Evolutionary conservation across 2,113 vertebrate genomes (phyloP), one percentile per base, ranked within the genome.

Genomic region (Percopsis transmontana): DNA sequence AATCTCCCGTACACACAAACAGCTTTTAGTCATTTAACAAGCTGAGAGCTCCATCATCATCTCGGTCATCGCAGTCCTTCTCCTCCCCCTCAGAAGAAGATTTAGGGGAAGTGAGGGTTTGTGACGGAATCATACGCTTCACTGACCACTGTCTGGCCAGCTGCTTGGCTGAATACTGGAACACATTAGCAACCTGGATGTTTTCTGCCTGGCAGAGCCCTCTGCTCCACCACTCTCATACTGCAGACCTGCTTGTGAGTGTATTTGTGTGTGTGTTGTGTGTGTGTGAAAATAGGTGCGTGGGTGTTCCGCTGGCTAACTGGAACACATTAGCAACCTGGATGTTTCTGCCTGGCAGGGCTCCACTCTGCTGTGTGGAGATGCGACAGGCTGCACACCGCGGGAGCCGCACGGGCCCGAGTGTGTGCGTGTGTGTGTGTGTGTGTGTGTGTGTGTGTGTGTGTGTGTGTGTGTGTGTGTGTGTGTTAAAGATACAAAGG

Each of bases 111-210:
- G 5, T 12, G 55, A n/a, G 42, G 76, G 70, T 81, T 58, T 66
- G 82, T 86, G 81, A 87, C 88, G 77, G 74, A 83, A 92, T 86
- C 87, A 89, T 85, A 68, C 86, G 72, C 89, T 90, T 81, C 88
- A 87, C 85, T 93, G 89, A 76, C 69, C 87, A 79, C 80, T 59
- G 79, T 84, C 80, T 85, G 65, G 39, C 67, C 78, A 66, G 68
- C 70, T 76, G 79, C 50, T 81, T 67, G 77, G 77, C 66, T 80
- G 69, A 79, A 74, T 77, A 80, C 75, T 76, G 56, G 66, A 91
- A 88, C 85, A 84, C 84, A 93, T 90, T 90, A 90, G 85, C 77
- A 87, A 82, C 77, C 70, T 42, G 66, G 76, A 91, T 91, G 91
- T 91, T 90, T n/a, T 91, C 80, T 90, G 87, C 71, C 87, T 85